Percentiles rank a stretch among this genome's conserved stretches.
These are phyloP conservation scores for Bombus superbus DNA, from an alignment of 1,140 invertebrate species.

Conservation along the genomic window DNA sequence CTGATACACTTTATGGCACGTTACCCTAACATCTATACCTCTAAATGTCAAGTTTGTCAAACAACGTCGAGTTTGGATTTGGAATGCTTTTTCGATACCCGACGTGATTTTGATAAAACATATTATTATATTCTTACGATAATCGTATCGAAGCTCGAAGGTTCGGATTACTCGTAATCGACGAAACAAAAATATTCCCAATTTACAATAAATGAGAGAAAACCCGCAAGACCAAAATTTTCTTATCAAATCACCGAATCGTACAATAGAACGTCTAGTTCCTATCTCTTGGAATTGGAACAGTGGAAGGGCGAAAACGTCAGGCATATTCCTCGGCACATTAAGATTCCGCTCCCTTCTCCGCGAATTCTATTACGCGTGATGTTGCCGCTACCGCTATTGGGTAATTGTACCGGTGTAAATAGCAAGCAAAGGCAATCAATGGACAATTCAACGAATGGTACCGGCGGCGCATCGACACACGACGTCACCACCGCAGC, in stretches of 20 bases:
- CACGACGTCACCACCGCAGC: slow-evolving; percentile 46
- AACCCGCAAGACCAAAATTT: accelerated
- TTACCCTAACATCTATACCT: background rate
- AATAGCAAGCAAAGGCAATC: slow-evolving; percentile 74
- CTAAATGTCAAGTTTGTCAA: background rate
- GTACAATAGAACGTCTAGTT: background rate
- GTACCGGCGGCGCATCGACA: slow-evolving; percentile 56
- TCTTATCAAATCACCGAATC: no score
- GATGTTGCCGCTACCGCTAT: slow-evolving; percentile 3
- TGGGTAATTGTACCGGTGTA: slow-evolving; percentile 68
- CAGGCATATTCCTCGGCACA: background rate
- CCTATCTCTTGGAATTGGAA: background rate
- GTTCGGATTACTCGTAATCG: no score
- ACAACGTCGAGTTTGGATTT: background rate
- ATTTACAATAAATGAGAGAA: background rate
- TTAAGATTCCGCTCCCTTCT: background rate
- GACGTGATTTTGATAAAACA: no score
- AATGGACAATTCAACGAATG: slow-evolving; percentile 73
- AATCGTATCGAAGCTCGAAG: no score
- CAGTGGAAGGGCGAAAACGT: background rate
- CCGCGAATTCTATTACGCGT: slow-evolving; percentile 21
- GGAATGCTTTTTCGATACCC: background rate
- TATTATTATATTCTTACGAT: no score
- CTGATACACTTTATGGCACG: slow-evolving; percentile 26
- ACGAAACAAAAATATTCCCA: background rate